phyloP scores from a whole-genome alignment of 2,888 invertebrate species.

The Adelphocoris suturalis region DNA sequence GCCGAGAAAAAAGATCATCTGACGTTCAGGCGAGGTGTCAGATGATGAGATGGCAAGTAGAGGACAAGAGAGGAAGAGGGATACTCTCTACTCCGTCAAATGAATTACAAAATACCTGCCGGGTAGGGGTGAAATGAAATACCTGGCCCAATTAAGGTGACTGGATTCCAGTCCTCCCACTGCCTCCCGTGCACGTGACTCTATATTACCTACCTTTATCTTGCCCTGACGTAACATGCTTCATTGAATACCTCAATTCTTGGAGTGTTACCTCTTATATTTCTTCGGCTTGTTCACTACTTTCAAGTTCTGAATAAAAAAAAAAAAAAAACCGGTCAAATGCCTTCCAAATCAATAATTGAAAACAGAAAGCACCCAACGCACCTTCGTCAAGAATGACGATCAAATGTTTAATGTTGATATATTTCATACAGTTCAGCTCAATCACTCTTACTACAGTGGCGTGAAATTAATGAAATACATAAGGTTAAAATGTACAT shows the following conservation, averaged over 20 bases:
- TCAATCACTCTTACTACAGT: too few species aligned
- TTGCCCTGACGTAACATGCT: slow-evolving; percentile 5
- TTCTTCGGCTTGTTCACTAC: neutral
- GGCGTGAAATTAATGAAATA: too few species aligned
- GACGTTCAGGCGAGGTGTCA: slow-evolving; percentile 11
- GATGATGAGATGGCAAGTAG: slow-evolving; percentile 28
- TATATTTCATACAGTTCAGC: too few species aligned
- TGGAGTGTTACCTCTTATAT: slow-evolving; percentile 73
- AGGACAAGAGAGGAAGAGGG: neutral
- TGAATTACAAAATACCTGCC: slow-evolving; percentile 63
- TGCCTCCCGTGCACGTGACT: slow-evolving; percentile 39
- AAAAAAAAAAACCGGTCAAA: too few species aligned
- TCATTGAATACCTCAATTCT: slow-evolving; percentile 23
- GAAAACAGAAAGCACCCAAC: too few species aligned
- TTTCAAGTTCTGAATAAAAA: too few species aligned
- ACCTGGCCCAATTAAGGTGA: slow-evolving; percentile 67
- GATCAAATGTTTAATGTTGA: too few species aligned
- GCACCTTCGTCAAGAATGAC: too few species aligned
- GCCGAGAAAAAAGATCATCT: neutral
- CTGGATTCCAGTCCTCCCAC: slow-evolving; percentile 44
- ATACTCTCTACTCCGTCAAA: slow-evolving; percentile 6
- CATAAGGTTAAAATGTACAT: too few species aligned
- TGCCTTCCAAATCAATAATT: too few species aligned
- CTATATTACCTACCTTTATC: slow-evolving; percentile 38
- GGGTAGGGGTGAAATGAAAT: slow-evolving; percentile 57